phyloP scores from a whole-genome alignment of 1,140 invertebrate genomes.

The Euura lappo region DNA sequence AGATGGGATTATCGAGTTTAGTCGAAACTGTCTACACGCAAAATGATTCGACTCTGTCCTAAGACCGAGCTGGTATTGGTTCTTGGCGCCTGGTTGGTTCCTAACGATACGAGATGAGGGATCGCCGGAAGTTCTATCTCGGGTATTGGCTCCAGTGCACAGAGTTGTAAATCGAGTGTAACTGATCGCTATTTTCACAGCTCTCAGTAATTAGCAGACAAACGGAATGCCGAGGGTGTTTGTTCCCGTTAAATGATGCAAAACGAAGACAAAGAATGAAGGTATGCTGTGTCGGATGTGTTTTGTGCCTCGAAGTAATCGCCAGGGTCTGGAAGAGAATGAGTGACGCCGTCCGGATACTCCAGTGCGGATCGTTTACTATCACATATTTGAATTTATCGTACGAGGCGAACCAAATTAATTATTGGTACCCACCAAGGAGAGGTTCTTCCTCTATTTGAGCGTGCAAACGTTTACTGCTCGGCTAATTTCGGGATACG shows the following conservation, averaged over 20 bases:
- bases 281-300: not conserved
- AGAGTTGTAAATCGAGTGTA: not conserved
- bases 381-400: no score
- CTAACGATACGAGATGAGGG: not conserved
- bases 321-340: no score
- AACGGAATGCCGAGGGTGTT: not conserved
- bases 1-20: not conserved
- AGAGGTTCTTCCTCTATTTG: no score
- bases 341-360: no score
- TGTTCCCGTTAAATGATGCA: not conserved
- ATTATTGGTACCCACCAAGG: no score
- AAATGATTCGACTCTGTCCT: not conserved
- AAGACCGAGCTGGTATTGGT: not conserved
- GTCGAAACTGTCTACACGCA: not conserved
- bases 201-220: not conserved
- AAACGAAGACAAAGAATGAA: not conserved
- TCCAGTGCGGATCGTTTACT: no score
- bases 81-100: not conserved
- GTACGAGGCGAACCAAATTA: no score
- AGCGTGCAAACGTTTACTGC: no score
- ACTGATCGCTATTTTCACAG: not conserved
- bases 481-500: no score
- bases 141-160: no score
- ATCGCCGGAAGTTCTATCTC: not conserved
- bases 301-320: not conserved